Base-by-base conservation (phyloP, 2,797 vertebrate genomes). In the Pelobates cultripes region DNA sequence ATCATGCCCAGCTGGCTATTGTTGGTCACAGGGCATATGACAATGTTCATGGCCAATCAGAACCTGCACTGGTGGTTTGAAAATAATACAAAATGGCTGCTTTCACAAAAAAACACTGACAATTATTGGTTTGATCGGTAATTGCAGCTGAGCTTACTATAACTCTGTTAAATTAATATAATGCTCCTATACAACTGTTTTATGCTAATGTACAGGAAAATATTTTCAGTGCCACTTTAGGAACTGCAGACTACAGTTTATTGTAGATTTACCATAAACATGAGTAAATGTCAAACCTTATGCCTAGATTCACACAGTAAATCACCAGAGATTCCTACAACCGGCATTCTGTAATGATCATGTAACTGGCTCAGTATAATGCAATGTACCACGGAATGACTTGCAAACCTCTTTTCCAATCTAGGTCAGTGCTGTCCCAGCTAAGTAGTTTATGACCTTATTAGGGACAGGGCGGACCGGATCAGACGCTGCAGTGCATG, bases 401-500 rank as follows among this genome's bases (percentile, higher is more conserved):
- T 73, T 81, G 45, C 40, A 71, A 76, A 70, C 67, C 73, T 70
- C 57, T 68, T 82, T 64, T 51, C 51, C 45, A 82, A 82, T 71
- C 15, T 82, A 82, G 80, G 80, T 82, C 80, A 82, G 69, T 66
- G 74, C 69, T 82, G 74, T 77, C 41, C 69, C 41, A 44, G 74
- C 47, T 77, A 82, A 82, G 75, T 82, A 71, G 80, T 81, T 81
- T 81, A 71, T 77, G 80, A 81, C 80, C 80, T 81, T 81, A 82
- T 51, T 82, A 82, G 61, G 74, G 80, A 77, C 80, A 77, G 80
- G 80, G 80, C 75, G 45, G 74, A 82, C 75, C 71, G 61, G 74
- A 82, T 77, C 80, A 82, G 74, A 77, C 74, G 44, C 68, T 72
- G 74, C 71, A 82, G 57, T 66, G 47, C 80, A 82, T 82, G 80